Base-by-base conservation (phyloP, 1,140 invertebrate species). In the Drosophila varians region DNA sequence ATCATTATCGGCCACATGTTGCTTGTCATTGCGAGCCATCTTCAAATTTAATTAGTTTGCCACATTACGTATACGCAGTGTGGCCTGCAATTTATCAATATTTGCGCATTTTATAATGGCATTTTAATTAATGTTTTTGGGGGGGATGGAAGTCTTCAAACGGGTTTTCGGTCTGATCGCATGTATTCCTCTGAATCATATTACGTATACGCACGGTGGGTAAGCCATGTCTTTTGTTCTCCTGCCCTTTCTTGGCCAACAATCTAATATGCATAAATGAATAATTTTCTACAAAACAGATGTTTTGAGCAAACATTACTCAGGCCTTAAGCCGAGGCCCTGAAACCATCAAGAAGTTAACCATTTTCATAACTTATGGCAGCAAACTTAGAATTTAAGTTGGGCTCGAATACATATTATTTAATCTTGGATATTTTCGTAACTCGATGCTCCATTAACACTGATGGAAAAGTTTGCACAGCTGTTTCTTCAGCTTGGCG, bases 131-230 rank as follows among this genome's bases (percentile, higher is more conserved):
- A 28, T 49, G 54, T 12, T 31, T 48, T 23, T 6, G 3, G 28
- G 16, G 3, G 43, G 43, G 14, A 14, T 19, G 28, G 4, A 21
- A 23, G 6, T 19, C 40, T 31, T 36, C 14, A 54, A 72, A 62
- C 69, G 7, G 34, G 69, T 73, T 73, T 40, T 48, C 7, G 11
- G 26, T 5, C 9, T 3, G n/a, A 36, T 36, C 18, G 12, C 18
- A 28, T 28, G 6, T 38, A 16, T 60, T 23, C 40, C 0, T 40
- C 54, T 12, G 12, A 40, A 40, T 18, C 49, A 28, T 21, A 78
- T 70, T 78, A 74, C 79, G 79, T 84, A 74, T 73, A 73, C 69
- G 69, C 69, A 73, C 47, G 47, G 31, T 61, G 14, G 56, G 16
- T 28, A 36, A 18, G 9, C 38, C 53, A 47, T 36, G 62, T 19